phyloP scores from a whole-genome alignment of 2,797 vertebrate species.

The Gallinago nigripennis region DNA sequence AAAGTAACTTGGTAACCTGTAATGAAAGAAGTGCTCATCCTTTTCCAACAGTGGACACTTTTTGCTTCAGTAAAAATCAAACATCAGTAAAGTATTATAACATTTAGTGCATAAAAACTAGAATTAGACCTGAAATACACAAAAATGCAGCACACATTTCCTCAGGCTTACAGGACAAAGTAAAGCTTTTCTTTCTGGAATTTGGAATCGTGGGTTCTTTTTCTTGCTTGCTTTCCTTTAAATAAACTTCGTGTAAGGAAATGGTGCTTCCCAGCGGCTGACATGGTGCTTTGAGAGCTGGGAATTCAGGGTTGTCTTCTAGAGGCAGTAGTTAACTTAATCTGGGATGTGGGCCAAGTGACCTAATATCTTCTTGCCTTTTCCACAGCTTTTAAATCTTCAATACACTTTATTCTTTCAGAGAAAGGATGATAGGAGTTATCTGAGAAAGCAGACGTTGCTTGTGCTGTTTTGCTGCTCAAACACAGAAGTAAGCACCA shows the following conservation, averaged over 20 bases:
- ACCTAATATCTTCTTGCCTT: background rate
- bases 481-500: background rate
- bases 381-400: conserved; percentile 14
- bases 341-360: background rate
- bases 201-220: background rate
- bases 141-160: background rate
- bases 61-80: background rate
- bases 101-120: background rate
- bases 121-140: background rate
- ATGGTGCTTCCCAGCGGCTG: background rate
- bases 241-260: background rate
- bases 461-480: background rate
- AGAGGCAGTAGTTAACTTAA: background rate
- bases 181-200: background rate
- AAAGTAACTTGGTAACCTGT: background rate
- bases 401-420: background rate
- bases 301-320: background rate
- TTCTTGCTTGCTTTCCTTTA: background rate
- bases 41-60: background rate
- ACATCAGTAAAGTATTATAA: background rate
- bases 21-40: background rate
- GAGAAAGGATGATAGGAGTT: background rate
- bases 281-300: background rate
- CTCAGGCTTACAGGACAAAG: background rate
- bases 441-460: conserved; percentile 1